Conservation (phyloP, 2,888 invertebrate species). For the Subacronicta megacephala region DNA sequence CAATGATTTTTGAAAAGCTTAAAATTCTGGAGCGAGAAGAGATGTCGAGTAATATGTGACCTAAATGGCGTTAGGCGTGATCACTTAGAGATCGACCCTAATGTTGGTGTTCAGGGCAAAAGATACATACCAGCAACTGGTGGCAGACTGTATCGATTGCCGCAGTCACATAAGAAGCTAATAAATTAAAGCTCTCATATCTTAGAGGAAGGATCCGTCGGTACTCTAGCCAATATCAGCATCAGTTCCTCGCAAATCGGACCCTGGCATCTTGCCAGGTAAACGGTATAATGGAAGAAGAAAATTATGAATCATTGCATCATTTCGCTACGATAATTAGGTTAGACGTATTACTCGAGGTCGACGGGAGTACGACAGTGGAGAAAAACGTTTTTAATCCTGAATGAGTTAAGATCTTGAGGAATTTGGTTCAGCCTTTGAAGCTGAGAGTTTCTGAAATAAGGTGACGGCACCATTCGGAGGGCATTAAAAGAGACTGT, state of each 20-base stretch:
- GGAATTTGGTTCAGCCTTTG: not conserved
- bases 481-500: too few species aligned
- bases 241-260: conserved; percentile 34
- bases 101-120: too few species aligned
- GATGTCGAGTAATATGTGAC: too few species aligned
- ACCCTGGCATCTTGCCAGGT: conserved; percentile 37
- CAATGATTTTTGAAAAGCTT: too few species aligned
- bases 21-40: too few species aligned
- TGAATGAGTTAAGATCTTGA: not conserved
- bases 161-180: too few species aligned
- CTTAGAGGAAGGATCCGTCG: conserved; percentile 25
- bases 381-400: too few species aligned
- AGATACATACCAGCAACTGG: too few species aligned
- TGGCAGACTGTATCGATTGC: too few species aligned
- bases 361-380: not conserved
- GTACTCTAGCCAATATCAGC: conserved; percentile 41
- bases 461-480: not conserved
- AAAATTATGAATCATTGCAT: conserved; percentile 38
- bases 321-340: conserved; percentile 40
- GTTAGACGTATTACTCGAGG: conserved; percentile 1
- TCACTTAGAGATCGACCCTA: too few species aligned
- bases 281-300: conserved; percentile 29
- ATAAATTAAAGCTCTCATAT: conserved; percentile 15
- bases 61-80: too few species aligned
- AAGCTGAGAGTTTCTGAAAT: not conserved